A percentile compares a stretch with the other conserved stretches of the same genome.
Conservation (phyloP, 2,888 invertebrate species). For the Chaetoderma sp. region DNA sequence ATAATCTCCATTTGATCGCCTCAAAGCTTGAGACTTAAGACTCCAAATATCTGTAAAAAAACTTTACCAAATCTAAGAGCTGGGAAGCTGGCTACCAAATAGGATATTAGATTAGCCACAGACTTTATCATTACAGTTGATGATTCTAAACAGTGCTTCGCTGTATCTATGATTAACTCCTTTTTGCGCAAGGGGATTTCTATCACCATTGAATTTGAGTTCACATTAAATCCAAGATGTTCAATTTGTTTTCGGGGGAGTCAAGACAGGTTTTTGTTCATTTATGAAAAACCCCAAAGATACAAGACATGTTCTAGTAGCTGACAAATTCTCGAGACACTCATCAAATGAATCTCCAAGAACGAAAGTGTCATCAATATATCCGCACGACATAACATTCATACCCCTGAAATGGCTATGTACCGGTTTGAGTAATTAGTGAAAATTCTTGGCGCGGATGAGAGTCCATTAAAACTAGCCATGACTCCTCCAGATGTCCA, state of each 20-base stretch:
- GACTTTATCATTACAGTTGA: constrained; percentile 10
- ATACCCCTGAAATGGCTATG: constrained; percentile 24
- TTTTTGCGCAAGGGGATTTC: constrained; percentile 27
- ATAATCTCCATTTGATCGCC: constrained; percentile 14
- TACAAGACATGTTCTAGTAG: constrained; percentile 9
- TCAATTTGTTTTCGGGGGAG: constrained; percentile 15
- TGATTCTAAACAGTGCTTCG: neutral
- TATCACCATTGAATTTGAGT: constrained; percentile 29
- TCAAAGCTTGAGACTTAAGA: constrained; percentile 23
- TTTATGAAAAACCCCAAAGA: constrained; percentile 23
- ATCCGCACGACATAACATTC: constrained; percentile 22
- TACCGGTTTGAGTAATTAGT: constrained; percentile 39
- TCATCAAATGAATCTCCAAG: neutral
- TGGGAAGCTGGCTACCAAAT: constrained; percentile 27
- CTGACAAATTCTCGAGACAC: constrained; percentile 15
- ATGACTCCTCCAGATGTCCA: no score
- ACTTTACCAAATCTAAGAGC: constrained; percentile 30
- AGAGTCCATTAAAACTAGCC: constrained; percentile 27
- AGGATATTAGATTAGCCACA: constrained; percentile 27
- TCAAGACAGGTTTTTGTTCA: constrained; percentile 25
- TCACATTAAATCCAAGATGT: constrained; percentile 29
- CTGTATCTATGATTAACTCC: constrained; percentile 7
- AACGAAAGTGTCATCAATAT: constrained; percentile 37
- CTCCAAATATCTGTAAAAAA: constrained; percentile 26
- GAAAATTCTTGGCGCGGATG: constrained; percentile 30